Percentiles rank a stretch among this genome's conserved stretches.
These are phyloP conservation scores for Mormoops blainvillei DNA, from an alignment of 2,113 vertebrate genomes.

Conservation along the genomic window DNA sequence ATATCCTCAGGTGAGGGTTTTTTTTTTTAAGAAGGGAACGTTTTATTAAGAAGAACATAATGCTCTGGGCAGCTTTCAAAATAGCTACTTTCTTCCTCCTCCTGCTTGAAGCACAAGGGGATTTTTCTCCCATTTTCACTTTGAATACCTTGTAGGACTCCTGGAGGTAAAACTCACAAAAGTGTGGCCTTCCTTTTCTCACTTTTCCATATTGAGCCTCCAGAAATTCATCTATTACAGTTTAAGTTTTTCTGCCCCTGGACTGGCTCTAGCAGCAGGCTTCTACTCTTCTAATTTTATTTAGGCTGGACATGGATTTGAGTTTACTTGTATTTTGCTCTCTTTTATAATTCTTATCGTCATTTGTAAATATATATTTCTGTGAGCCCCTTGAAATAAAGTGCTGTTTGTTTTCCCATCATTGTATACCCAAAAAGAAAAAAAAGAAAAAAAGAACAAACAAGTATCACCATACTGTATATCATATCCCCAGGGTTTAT, in stretches of 20 bases:
- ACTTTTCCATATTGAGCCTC: no score
- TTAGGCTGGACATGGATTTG: background rate
- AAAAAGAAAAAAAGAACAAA: no score
- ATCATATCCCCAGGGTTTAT: no score
- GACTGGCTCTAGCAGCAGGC: background rate
- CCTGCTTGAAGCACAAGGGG: background rate
- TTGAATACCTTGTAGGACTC: background rate
- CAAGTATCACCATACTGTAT: background rate
- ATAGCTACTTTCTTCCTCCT: no score
- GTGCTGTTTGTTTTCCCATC: background rate
- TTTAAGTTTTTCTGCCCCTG: background rate
- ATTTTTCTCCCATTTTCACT: background rate
- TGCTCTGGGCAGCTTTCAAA: no score
- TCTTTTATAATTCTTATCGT: background rate
- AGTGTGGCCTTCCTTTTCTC: no score
- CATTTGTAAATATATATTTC: background rate
- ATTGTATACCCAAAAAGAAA: background rate
- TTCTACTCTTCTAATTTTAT: background rate
- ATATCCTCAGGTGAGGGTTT: no score
- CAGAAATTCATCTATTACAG: no score
- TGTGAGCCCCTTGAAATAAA: background rate
- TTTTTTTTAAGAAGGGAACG: no score
- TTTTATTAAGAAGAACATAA: background rate
- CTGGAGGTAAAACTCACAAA: background rate
- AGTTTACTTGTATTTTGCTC: background rate